Evolutionary conservation across 1,140 invertebrate species (phyloP).

Genomic region (Drosophila repletoides): DNA sequence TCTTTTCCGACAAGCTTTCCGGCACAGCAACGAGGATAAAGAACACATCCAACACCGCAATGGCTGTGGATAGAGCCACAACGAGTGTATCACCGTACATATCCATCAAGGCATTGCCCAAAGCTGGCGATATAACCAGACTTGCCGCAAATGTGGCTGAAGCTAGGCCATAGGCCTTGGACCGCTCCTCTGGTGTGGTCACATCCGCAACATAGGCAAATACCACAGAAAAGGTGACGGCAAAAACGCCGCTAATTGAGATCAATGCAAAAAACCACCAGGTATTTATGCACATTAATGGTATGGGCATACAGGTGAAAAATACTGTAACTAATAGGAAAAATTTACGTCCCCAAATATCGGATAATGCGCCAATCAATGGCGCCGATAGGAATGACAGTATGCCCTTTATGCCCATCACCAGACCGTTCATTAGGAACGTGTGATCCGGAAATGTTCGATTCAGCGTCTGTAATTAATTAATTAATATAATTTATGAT

Average conservation of each 20-base stretch:
- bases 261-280: conserved; percentile 99
- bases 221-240: conserved; percentile 99
- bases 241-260: conserved; percentile 98
- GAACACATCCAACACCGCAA: conserved; percentile 97
- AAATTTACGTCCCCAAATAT: conserved; percentile 99
- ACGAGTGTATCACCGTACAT: conserved; percentile 96
- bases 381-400: conserved; percentile 98
- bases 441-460: conserved; percentile 99
- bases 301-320: conserved; percentile 99
- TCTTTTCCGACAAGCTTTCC: conserved; percentile 98
- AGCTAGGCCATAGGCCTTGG: conserved; percentile 97
- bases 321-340: conserved; percentile 99
- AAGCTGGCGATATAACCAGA: conserved; percentile 97
- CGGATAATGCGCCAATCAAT: conserved; percentile 97
- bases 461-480: conserved; percentile 90
- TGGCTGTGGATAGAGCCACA: conserved; percentile 96
- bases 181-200: conserved; percentile 98
- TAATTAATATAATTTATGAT: neutral
- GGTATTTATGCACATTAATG: conserved; percentile 98
- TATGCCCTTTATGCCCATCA: conserved; percentile 99
- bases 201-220: conserved; percentile 99
- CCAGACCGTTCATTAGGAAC: conserved; percentile 99
- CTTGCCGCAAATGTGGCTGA: conserved; percentile 99
- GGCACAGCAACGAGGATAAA: conserved; percentile 99
- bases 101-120: conserved; percentile 96